Evolutionary conservation across 2,113 vertebrate species (phyloP), one percentile per base, ranked within the genome.

Genomic region (Guaruba guarouba): DNA sequence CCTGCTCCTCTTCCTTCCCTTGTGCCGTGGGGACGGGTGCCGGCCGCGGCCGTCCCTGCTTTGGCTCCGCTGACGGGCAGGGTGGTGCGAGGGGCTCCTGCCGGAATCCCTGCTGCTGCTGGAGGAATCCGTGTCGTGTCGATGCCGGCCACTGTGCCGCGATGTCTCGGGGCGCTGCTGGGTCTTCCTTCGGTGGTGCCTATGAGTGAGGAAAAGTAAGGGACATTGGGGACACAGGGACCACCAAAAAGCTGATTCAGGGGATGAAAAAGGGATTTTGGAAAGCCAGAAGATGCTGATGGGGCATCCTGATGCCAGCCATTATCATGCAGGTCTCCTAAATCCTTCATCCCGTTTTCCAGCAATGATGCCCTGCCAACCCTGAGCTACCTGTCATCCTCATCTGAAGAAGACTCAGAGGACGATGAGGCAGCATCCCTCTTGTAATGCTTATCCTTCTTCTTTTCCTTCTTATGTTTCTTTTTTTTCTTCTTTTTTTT

Each of bases 391-490:
- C 98, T 98, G 93, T 98, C 98, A 29, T 96, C 93, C 20, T 80
- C 39, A 2, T 97, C 97, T 0, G 98, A 95, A 5, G 98, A 97
- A 15, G 98, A 96, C 0, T 96, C 92, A 0, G 96, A 96, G 2
- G 95, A 88, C 0, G 97, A 98, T 0, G 97, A 28, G 1, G 62
- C 95, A 1, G 96, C 93, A 16, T 96, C 98, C 81, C 69, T 98
- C 90, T 96, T 98, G 76, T 97, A 96, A 24, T 97, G 96, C 48
- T 98, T 98, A 59, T 98, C 98, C 63, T 98, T 98, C n/a, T 98
- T 98, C 52, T 98, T 98, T 64, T 98, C 97, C 16, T 99, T 99
- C 39, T 98, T 98, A 25, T 99, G 98, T 94, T 99, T 98, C 70
- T 97, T 98, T 90, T 98, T 99, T 31, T 98, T 98, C 70, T 98